phyloP scores from a whole-genome alignment of 2,797 vertebrate species.

The Alca torda region DNA sequence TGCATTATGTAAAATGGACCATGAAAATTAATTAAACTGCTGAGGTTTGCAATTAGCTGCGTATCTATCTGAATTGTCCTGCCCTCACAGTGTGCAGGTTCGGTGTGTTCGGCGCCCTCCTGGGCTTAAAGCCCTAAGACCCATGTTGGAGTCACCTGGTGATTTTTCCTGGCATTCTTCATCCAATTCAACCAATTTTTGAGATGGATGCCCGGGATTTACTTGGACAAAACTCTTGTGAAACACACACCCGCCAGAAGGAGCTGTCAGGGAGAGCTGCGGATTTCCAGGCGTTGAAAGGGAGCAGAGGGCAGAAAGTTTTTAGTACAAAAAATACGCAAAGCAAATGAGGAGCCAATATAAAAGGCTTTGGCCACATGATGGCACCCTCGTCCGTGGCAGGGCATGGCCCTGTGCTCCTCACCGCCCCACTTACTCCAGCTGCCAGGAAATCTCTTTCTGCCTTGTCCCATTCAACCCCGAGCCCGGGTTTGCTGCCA shows the following conservation, averaged over 20 bases:
- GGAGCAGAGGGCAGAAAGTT: neutral
- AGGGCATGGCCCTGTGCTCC: rapidly evolving
- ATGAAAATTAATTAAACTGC: neutral
- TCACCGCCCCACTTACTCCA: neutral
- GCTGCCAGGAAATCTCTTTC: neutral
- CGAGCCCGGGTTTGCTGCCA: neutral
- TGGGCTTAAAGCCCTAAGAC: neutral
- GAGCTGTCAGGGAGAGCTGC: neutral
- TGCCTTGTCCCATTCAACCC: neutral
- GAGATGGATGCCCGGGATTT: neutral
- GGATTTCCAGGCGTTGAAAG: neutral
- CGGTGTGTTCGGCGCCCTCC: neutral
- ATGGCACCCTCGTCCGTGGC: conserved; percentile 12
- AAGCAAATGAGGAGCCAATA: neutral
- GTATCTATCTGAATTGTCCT: neutral
- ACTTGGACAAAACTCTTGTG: rapidly evolving
- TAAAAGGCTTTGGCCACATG: conserved; percentile 37
- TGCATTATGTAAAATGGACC: neutral
- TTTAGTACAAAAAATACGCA: neutral
- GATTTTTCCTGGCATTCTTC: neutral
- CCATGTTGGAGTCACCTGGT: rapidly evolving
- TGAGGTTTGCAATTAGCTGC: neutral
- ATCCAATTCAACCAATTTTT: neutral
- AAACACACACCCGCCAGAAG: neutral
- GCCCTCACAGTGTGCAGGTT: neutral